Evolutionary conservation across 2,888 invertebrate species (phyloP).

Genomic region (Sphaeridia pumilis): DNA sequence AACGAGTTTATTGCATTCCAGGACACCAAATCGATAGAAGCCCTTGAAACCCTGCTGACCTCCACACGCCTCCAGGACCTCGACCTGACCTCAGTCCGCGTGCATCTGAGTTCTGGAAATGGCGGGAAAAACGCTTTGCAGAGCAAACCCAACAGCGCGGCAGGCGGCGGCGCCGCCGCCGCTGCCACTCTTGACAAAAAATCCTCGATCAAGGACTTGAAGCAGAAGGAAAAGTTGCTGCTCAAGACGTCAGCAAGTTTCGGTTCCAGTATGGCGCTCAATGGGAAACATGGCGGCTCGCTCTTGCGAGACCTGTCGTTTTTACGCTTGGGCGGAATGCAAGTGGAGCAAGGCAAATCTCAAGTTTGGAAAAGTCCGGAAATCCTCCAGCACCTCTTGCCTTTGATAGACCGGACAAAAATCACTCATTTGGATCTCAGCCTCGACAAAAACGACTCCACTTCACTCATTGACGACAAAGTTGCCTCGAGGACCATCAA

Average conservation of each 20-base stretch:
- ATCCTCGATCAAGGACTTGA: conserved; percentile 9
- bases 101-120: conserved; percentile 40
- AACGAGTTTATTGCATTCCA: conserved; percentile 35
- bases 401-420: conserved; percentile 27
- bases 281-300: conserved; percentile 16
- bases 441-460: conserved; percentile 29
- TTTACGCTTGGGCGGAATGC: conserved; percentile 32
- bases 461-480: conserved; percentile 24
- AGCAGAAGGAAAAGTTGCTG: conserved; percentile 10
- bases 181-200: conserved; percentile 12
- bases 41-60: conserved; percentile 44
- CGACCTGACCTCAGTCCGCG: conserved; percentile 45
- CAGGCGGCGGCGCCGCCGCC: not conserved
- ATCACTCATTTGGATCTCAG: conserved; percentile 32
- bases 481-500: conserved; percentile 26
- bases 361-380: conserved; percentile 28
- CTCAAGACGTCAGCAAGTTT: conserved; percentile 10
- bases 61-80: conserved; percentile 46
- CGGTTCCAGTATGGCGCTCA: conserved; percentile 10
- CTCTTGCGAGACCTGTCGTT: conserved; percentile 29
- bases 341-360: conserved; percentile 26
- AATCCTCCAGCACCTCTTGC: conserved; percentile 23
- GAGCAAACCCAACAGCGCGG: too few relatives aligned
- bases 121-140: too few relatives aligned
- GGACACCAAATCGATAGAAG: conserved; percentile 44